Base-by-base conservation (phyloP, 2,888 invertebrate species). In the Agrilus biguttatus region DNA sequence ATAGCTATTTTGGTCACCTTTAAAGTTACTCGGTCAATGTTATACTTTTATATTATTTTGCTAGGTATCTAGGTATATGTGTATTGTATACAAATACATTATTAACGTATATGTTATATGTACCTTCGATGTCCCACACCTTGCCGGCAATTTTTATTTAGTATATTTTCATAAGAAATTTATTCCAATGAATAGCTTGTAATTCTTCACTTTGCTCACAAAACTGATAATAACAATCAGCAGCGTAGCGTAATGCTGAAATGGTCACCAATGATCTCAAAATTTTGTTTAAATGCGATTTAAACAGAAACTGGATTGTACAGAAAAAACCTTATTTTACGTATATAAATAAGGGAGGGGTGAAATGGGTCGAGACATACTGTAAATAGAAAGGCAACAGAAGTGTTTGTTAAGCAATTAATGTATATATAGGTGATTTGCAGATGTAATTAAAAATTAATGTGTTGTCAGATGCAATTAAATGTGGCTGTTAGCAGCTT, bases 181-280 rank as follows among this genome's bases (percentile, higher is more conserved):
- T 36, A 23, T 45, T 41, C 45, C 37, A 45, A 23, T 37, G 37
- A 21, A 10, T 14, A 40, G 33, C 5, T 32, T 40, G 17, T 32
- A 32, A 12, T 34, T 32, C 35, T 35, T 40, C 34, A 21, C 28
- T 32, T 39, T 39, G 28, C 21, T 13, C n/a, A 21, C 14, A 33
- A n/a, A 21, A 28, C 10, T 28, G 10, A 28, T 28, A 28, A 28
- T 40, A 34, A 21, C 23, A 32, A 28, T 35, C 37, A 43, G 40
- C 43, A 43, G 43, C 42, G 39, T 47, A 47, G 39, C 34, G 34
- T 34, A 40, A 21, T 21, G 28, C 28, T 28, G n/a, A 32, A 39
- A 49, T 56, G 57, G 57, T 59, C 57, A 54, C 57, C 54, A 57
- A 55, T 61, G 62, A 62, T 62, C 62, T 62, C 61, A 61, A 61